These are phyloP conservation scores for Tipula helvola DNA, from an alignment of 2,888 invertebrate genomes.

Conservation along the genomic window DNA sequence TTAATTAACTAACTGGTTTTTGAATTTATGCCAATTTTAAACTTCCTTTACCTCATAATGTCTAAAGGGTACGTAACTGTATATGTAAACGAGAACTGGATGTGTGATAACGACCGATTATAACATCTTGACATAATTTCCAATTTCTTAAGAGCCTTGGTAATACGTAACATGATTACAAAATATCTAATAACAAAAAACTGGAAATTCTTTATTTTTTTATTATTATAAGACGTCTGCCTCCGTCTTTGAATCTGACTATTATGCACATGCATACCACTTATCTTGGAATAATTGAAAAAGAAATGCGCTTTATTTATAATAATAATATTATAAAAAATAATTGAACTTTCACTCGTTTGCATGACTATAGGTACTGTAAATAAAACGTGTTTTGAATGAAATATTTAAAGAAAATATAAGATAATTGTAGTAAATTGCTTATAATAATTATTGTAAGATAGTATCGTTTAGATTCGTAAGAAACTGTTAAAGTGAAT, in stretches of 20 bases:
- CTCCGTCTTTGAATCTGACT: background rate
- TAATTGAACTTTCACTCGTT: background rate
- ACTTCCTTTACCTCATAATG: background rate
- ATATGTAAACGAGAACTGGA: background rate
- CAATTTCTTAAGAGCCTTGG: background rate
- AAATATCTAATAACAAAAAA: background rate
- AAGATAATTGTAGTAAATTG: background rate
- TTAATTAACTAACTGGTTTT: background rate
- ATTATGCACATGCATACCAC: background rate
- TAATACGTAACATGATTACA: background rate
- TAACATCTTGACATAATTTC: background rate
- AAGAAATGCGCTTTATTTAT: background rate
- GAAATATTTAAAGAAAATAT: background rate
- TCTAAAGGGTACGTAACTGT: background rate
- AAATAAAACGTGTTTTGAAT: background rate
- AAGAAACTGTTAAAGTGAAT: background rate
- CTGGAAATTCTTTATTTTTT: background rate
- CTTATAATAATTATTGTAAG: background rate
- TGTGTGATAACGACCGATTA: background rate
- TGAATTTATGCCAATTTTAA: background rate
- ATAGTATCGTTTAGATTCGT: background rate
- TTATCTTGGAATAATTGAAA: background rate
- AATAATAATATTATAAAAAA: background rate
- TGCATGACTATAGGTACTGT: background rate
- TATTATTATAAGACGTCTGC: background rate